Percentiles rank a stretch among this genome's conserved stretches.
Evolutionary conservation across 2,113 vertebrate species (phyloP).

Genomic region (Amblyornis subalaris): DNA sequence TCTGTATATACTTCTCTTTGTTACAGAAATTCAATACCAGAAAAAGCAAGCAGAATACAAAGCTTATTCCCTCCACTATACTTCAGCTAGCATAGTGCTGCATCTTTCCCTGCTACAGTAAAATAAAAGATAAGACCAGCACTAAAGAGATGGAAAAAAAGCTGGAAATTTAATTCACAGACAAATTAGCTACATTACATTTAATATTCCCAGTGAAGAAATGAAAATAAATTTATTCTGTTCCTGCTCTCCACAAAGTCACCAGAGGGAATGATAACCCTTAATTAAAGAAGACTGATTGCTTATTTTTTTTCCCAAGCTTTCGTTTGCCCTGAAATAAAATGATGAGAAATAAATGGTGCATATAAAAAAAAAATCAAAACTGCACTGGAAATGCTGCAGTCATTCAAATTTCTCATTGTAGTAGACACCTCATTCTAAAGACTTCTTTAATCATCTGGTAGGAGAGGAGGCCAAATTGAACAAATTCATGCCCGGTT

Average conservation of each 20-base stretch:
- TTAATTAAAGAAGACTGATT: conserved; percentile 53
- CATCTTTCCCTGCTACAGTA: background rate
- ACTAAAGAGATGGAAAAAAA: background rate
- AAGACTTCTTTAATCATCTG: background rate
- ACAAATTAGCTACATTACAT: conserved; percentile 29
- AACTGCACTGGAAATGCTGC: background rate
- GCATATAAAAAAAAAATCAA: background rate
- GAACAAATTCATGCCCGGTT: background rate
- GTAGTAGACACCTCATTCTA: background rate
- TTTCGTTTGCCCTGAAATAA: background rate
- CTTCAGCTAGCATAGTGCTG: background rate
- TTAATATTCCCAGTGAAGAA: conserved; percentile 58
- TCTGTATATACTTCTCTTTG: background rate
- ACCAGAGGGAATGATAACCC: conserved; percentile 39
- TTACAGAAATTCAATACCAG: background rate
- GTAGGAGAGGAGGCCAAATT: background rate
- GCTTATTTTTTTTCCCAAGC: background rate
- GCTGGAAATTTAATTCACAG: conserved; percentile 19
- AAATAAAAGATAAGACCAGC: conserved; percentile 11
- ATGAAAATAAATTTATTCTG: conserved; percentile 43
- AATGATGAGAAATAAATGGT: conserved; percentile 41
- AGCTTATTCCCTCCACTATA: background rate
- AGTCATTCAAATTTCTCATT: background rate
- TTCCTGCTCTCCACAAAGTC: conserved; percentile 25
- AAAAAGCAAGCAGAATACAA: background rate